These are phyloP conservation scores for Hippoglossus stenolepis DNA, from an alignment of 2,113 vertebrate species.

Conservation along the genomic window DNA sequence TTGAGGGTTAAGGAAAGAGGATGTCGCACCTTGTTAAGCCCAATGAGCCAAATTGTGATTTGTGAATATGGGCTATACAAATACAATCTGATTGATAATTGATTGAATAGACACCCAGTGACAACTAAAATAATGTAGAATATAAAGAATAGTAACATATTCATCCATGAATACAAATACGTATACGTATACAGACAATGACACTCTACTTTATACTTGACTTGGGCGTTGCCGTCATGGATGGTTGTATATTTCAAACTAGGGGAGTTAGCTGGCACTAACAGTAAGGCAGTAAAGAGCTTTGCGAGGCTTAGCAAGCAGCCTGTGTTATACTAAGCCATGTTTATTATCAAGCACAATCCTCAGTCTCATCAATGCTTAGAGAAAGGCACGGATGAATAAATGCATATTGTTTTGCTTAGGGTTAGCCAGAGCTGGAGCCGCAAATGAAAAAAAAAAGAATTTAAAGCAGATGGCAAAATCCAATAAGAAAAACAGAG, in stretches of 20 bases:
- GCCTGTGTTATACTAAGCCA: slow-evolving; percentile 65
- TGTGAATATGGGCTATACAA: too few species aligned
- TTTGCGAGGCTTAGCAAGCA: slow-evolving; percentile 68
- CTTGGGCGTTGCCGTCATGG: slow-evolving; percentile 20
- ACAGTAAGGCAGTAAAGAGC: slow-evolving; percentile 55
- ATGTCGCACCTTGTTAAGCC: too few species aligned
- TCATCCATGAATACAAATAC: neutral
- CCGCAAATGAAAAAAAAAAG: slow-evolving; percentile 54
- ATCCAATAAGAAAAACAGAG: slow-evolving; percentile 52
- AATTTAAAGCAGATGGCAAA: slow-evolving; percentile 67
- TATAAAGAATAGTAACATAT: neutral
- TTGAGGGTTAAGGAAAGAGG: too few species aligned
- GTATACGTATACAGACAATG: neutral
- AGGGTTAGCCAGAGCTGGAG: slow-evolving; percentile 63
- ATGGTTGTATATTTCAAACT: slow-evolving; percentile 47
- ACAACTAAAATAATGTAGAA: neutral
- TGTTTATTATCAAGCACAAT: slow-evolving; percentile 75
- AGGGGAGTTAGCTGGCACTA: slow-evolving; percentile 54
- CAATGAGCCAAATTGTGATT: too few species aligned
- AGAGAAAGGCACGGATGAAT: slow-evolving; percentile 63
- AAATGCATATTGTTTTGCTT: slow-evolving; percentile 77
- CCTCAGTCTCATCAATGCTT: slow-evolving; percentile 72
- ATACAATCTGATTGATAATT: too few species aligned
- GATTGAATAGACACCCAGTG: neutral
- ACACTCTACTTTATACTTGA: neutral